Conservation (phyloP, 2,797 vertebrate species). For the Mormyrus hasselquistii region DNA sequence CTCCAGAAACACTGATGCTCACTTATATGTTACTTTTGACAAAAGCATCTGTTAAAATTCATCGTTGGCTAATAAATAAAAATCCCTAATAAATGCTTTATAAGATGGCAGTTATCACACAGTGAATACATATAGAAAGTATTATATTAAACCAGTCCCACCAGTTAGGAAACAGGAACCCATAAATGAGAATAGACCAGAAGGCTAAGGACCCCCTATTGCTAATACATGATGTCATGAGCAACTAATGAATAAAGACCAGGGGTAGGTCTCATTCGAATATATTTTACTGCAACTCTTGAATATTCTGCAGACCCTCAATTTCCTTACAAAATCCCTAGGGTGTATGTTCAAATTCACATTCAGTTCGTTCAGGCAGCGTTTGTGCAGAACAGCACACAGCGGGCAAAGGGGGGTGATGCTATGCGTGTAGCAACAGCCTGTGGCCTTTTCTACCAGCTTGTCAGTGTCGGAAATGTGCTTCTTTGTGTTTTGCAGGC, state of each 20-base stretch:
- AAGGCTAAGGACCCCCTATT: not conserved
- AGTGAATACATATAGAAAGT: not conserved
- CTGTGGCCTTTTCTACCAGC: slow-evolving; percentile 34
- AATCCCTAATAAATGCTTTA: not conserved
- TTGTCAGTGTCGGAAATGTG: slow-evolving; percentile 9
- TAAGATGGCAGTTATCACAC: not conserved
- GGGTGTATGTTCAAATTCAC: not conserved
- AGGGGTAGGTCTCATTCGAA: not conserved
- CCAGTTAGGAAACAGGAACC: not conserved
- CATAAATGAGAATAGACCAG: not conserved
- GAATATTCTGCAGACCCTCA: not conserved
- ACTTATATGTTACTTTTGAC: not conserved
- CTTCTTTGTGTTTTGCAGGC: slow-evolving; percentile 63
- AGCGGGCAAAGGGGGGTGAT: not conserved
- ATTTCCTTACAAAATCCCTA: not conserved
- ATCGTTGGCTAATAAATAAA: not conserved
- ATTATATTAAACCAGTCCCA: not conserved
- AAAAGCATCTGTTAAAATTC: not conserved
- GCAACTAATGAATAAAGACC: not conserved
- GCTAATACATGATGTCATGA: not conserved
- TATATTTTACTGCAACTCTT: not conserved
- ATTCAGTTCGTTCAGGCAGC: not conserved
- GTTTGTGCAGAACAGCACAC: not conserved
- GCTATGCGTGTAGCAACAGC: slow-evolving; percentile 34
- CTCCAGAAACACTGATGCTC: not conserved